phyloP scores from a whole-genome alignment of 53 echinoderm and acorn worm genomes.

The Patiria pectinifera region DNA sequence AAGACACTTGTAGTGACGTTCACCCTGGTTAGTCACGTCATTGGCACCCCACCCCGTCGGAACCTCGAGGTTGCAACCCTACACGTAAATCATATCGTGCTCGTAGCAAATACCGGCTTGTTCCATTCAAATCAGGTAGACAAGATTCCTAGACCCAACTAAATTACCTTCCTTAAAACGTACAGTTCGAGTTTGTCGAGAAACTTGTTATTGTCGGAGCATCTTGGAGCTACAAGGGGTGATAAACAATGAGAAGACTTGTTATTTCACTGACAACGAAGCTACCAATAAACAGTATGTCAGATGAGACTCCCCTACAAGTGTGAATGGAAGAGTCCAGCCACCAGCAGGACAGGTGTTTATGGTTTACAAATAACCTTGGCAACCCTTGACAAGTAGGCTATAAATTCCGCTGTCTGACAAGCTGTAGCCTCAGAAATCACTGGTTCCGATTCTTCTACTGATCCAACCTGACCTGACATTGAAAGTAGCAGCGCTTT shows the following conservation, averaged over 20 bases:
- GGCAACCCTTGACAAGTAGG: constrained; percentile 6
- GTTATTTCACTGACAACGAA: background rate
- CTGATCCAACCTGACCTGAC: too few species aligned
- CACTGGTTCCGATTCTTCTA: too few species aligned
- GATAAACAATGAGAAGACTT: background rate
- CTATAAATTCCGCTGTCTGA: constrained; percentile 27
- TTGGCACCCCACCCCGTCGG: background rate
- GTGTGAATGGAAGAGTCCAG: constrained; percentile 9
- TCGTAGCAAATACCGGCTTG: background rate
- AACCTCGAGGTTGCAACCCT: background rate
- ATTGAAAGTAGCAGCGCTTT: too few species aligned
- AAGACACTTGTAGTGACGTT: background rate
- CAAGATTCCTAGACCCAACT: background rate
- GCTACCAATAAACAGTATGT: background rate
- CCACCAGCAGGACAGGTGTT: background rate
- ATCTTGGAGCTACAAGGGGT: background rate
- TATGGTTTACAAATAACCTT: background rate
- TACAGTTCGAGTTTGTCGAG: background rate
- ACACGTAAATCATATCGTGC: too few species aligned
- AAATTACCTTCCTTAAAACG: background rate
- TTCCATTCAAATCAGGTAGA: background rate
- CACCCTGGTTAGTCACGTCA: constrained; percentile 29
- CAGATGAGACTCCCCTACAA: background rate
- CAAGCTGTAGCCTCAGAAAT: too few species aligned
- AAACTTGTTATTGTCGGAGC: background rate